These are phyloP conservation scores for Thaleichthys pacificus DNA, from an alignment of 2,797 vertebrate genomes.

Conservation along the genomic window DNA sequence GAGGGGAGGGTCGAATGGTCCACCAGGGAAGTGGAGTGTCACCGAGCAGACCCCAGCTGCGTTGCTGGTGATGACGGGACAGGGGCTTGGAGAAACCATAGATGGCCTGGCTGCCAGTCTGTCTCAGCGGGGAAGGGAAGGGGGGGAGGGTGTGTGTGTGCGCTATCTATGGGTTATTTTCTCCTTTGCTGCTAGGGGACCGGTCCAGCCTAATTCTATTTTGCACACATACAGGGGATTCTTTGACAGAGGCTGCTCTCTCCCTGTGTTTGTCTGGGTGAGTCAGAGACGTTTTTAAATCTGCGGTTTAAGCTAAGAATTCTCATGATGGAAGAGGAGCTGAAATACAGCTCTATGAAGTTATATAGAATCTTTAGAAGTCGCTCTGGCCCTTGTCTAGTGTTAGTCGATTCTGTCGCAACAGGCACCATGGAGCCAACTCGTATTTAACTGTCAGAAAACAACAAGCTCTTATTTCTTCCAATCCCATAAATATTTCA, in stretches of 20 bases:
- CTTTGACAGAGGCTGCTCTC: background rate
- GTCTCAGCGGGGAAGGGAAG: background rate
- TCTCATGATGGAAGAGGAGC: conserved; percentile 13
- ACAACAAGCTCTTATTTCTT: background rate
- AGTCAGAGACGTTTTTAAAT: conserved; percentile 5
- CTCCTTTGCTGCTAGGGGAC: conserved; percentile 41
- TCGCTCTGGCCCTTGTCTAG: background rate
- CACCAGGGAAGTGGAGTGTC: background rate
- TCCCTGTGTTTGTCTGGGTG: background rate
- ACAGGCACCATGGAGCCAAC: conserved; percentile 7
- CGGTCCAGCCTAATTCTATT: conserved; percentile 47
- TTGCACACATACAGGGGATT: conserved; percentile 31
- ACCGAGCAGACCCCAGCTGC: background rate
- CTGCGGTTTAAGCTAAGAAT: conserved; percentile 12
- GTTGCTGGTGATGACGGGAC: background rate
- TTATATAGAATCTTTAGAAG: conserved; percentile 17
- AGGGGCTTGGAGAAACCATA: conserved; percentile 44
- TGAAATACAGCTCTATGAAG: conserved; percentile 13
- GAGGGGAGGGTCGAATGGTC: background rate
- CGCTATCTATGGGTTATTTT: conserved; percentile 52
- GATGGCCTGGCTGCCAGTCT: conserved; percentile 41
- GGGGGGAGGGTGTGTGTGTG: background rate
- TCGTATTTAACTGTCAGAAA: conserved; percentile 30
- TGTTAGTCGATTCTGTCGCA: conserved; percentile 1
- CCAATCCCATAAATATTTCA: background rate